These are phyloP conservation scores for Gavialis gangeticus DNA, from an alignment of 2,113 vertebrate species.

Conservation along the genomic window DNA sequence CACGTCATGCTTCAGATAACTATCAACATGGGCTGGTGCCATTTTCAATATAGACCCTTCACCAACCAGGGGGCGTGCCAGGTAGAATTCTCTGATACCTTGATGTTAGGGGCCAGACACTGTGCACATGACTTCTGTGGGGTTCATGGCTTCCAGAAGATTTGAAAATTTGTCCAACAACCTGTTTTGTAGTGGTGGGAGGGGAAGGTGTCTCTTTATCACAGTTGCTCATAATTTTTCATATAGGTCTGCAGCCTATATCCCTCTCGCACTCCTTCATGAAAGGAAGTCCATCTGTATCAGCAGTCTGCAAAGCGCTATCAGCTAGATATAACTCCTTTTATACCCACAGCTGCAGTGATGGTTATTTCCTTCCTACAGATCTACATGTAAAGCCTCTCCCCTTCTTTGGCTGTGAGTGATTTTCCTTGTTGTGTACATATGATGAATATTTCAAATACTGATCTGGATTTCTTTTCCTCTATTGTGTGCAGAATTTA, in stretches of 20 bases:
- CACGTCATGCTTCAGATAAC: not conserved
- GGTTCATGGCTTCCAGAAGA: no score
- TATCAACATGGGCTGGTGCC: accelerated
- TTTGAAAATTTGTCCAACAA: not conserved
- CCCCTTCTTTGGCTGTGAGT: not conserved
- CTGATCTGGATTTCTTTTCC: not conserved
- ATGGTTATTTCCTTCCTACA: not conserved
- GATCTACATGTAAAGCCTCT: not conserved
- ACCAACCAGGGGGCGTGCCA: not conserved
- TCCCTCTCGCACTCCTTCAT: not conserved
- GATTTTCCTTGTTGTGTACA: not conserved
- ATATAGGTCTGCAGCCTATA: not conserved
- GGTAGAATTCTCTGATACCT: not conserved
- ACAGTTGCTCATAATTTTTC: not conserved
- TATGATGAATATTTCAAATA: not conserved
- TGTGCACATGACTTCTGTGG: not conserved
- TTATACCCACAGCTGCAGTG: not conserved
- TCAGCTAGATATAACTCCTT: not conserved
- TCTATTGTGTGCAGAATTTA: not conserved
- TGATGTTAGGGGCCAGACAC: not conserved
- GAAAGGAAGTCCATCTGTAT: conserved; percentile 11
- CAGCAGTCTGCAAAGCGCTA: not conserved
- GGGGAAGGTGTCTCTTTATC: no score
- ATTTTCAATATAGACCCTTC: not conserved
- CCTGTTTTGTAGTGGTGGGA: not conserved